Evolutionary conservation across 2,888 invertebrate species (phyloP), one percentile per base, ranked within the genome.

Genomic region (Orthosia gracilis): DNA sequence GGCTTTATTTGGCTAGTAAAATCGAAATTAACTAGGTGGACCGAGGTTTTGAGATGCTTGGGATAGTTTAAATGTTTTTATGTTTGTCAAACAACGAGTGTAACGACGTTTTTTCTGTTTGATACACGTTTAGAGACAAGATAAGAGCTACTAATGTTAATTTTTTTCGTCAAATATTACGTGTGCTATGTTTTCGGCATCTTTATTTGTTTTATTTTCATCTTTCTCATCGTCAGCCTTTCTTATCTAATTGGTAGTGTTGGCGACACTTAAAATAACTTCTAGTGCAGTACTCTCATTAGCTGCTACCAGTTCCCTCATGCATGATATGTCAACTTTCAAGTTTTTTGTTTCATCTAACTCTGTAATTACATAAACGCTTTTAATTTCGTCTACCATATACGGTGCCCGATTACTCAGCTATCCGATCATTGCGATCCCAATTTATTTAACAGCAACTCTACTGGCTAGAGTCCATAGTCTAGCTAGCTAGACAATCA

Each of bases 1-100:
- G 83, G 87, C 91, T 93, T 88, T 93, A 94, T 94, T 94, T 93
- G 92, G 92, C 74, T 87, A 79, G 91, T 90, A 91, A 93, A 92
- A 92, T 92, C 90, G 93, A 92, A 92, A 92, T 83, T 82, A 80
- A 88, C 81, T 84, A 77, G 75, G 86, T 80, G 78, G 79, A 74
- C 78, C 63, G 76, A 69, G 64, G 76, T 75, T 83, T 70, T 82
- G 68, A 85, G 79, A 76, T 77, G 80, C 80, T 85, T 80, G 74
- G 83, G 78, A 84, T 87, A 79, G 80, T 80, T 86, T 23, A 69
- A 71, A 78, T 75, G 45, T 76, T 75, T 73, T 71, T 77, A 67
- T 64, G 70, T 68, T 64, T 64, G 81, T 73, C 61, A 73, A 72
- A 70, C 50, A 58, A 62, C 68, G 50, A 54, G 66, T 69, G 40